Percentiles rank a stretch among this genome's conserved stretches.
phyloP scores from a whole-genome alignment of 2,888 invertebrate genomes.

The Tenthredo distinguenda region DNA sequence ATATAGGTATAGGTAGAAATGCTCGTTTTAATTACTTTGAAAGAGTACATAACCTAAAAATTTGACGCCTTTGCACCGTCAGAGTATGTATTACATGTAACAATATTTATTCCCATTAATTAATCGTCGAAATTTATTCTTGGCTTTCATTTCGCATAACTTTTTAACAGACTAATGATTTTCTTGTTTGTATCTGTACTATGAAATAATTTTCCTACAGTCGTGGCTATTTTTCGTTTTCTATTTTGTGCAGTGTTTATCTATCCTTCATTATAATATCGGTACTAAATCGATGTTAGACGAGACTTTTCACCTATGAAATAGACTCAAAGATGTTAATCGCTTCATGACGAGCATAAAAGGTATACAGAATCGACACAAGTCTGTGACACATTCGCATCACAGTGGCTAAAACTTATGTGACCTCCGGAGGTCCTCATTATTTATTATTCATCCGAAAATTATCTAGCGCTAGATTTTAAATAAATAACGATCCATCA shows the following conservation, averaged over 20 bases:
- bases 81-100: not conserved
- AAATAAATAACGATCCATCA: not conserved
- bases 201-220: not conserved
- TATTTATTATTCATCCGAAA: not conserved
- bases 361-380: not conserved
- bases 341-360: not conserved
- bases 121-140: not conserved
- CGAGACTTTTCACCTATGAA: too few relatives aligned
- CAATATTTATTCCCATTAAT: not conserved
- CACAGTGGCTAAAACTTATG: not conserved
- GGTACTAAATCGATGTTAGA: too few relatives aligned
- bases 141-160: not conserved
- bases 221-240: not conserved
- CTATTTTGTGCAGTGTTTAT: not conserved
- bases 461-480: not conserved
- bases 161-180: not conserved
- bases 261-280: not conserved
- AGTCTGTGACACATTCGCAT: not conserved
- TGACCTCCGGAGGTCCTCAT: not conserved
- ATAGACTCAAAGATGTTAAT: not conserved
- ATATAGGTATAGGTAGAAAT: not conserved
- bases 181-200: not conserved
- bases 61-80: not conserved
- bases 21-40: not conserved
- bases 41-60: slow-evolving; percentile 10